phyloP scores from a whole-genome alignment of 2,888 invertebrate genomes.

The Eupithecia vulgata region DNA sequence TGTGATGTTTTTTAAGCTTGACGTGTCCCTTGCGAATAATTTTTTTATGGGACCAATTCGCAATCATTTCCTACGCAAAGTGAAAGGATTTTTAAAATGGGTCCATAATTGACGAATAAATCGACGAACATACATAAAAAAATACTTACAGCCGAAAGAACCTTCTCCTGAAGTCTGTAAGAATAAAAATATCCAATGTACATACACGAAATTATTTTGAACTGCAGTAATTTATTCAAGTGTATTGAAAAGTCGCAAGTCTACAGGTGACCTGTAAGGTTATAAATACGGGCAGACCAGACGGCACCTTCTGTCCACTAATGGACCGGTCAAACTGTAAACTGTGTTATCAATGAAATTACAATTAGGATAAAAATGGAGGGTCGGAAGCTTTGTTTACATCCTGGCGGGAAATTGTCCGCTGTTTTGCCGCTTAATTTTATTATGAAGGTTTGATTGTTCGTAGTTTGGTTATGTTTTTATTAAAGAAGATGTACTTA shows the following conservation, averaged over 20 bases:
- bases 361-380: slow-evolving; percentile 83
- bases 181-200: too few species aligned
- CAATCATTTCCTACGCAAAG: too few species aligned
- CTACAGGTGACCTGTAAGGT: slow-evolving; percentile 55
- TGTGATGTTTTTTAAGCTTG: too few species aligned
- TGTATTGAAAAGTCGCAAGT: slow-evolving; percentile 3
- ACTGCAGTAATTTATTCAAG: too few species aligned
- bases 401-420: slow-evolving; percentile 56
- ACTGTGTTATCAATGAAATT: slow-evolving; percentile 84
- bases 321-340: slow-evolving; percentile 85
- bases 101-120: too few species aligned
- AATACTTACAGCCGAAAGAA: too few species aligned
- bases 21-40: too few species aligned
- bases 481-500: not conserved
- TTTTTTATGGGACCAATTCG: too few species aligned
- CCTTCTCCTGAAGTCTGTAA: too few species aligned
- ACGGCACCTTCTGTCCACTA: slow-evolving; percentile 82
- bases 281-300: slow-evolving; percentile 80
- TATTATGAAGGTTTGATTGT: slow-evolving; percentile 28
- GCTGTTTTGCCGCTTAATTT: slow-evolving; percentile 41
- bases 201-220: too few species aligned
- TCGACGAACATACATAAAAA: too few species aligned
- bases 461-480: not conserved
- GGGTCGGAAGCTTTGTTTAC: slow-evolving; percentile 75
- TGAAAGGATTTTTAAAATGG: too few species aligned